phyloP scores from a whole-genome alignment of 1,140 invertebrate species.

The Conus betulinus region DNA sequence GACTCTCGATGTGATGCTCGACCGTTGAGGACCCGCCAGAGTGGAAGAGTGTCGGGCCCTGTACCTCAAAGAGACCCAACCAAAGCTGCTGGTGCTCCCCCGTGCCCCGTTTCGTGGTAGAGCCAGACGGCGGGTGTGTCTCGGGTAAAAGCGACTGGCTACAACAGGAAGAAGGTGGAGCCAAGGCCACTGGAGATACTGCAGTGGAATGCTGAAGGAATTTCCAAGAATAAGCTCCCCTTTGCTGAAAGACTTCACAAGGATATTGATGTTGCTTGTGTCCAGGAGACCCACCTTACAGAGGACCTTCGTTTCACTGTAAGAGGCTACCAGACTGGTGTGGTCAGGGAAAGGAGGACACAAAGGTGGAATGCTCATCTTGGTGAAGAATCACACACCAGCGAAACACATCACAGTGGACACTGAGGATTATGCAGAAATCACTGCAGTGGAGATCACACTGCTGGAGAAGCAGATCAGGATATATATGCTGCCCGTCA shows the following conservation, averaged over 20 bases:
- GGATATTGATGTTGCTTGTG: not conserved
- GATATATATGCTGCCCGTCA: conserved; percentile 4
- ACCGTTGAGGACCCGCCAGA: not conserved
- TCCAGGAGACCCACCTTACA: not conserved
- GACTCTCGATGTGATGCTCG: not conserved
- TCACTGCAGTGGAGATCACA: not conserved
- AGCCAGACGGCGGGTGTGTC: not conserved
- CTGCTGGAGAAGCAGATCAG: not conserved
- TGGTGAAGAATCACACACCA: not conserved
- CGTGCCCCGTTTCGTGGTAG: not conserved
- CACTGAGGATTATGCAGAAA: not conserved
- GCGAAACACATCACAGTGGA: not conserved
- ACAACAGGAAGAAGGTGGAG: not conserved
- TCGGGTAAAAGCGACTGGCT: not conserved
- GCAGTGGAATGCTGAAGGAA: not conserved
- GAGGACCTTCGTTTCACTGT: not conserved
- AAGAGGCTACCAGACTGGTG: conserved; percentile 12
- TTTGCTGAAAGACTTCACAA: not conserved
- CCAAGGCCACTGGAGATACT: not conserved
- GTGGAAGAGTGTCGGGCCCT: not conserved
- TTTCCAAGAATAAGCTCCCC: not conserved
- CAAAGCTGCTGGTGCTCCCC: not conserved
- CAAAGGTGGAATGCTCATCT: not conserved
- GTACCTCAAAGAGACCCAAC: not conserved
- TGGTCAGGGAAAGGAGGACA: not conserved